A percentile compares a stretch with the other conserved stretches of the same genome.
Conservation (phyloP, 2,113 vertebrate species). For the Colistium nudipinnis region DNA sequence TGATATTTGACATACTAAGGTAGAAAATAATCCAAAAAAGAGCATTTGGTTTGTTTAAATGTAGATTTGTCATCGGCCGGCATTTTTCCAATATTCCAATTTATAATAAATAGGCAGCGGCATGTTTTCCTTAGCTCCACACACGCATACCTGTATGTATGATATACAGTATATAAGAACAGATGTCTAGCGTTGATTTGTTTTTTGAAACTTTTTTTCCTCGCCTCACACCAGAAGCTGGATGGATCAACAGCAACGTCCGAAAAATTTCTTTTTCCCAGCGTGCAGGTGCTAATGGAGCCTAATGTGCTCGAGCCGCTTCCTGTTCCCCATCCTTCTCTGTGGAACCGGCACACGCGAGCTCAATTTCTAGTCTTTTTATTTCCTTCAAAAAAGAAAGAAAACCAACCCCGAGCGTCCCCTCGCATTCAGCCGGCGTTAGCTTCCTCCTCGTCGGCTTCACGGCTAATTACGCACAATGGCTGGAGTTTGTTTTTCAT, state of each 20-base stretch:
- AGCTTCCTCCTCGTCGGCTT: constrained; percentile 68
- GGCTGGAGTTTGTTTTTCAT: constrained; percentile 12
- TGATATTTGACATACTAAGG: too few relatives aligned
- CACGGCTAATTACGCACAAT: constrained; percentile 67
- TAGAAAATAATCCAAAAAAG: too few relatives aligned
- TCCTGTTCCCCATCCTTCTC: constrained; percentile 28
- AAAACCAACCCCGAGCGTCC: too few relatives aligned
- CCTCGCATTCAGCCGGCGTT: constrained; percentile 50
- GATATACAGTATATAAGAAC: too few relatives aligned
- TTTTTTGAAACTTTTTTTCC: not conserved
- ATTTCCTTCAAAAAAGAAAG: too few relatives aligned
- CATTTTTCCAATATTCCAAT: too few relatives aligned
- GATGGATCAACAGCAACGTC: constrained; percentile 24
- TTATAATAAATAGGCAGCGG: too few relatives aligned
- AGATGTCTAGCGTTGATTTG: too few relatives aligned
- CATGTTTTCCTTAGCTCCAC: too few relatives aligned
- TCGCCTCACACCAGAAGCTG: not conserved
- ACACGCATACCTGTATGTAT: not conserved
- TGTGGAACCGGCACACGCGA: constrained; percentile 11
- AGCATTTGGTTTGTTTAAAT: too few relatives aligned
- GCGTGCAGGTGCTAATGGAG: constrained; percentile 49
- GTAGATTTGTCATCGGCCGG: too few relatives aligned
- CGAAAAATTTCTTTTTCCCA: constrained; percentile 4
- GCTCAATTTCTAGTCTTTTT: too few relatives aligned
- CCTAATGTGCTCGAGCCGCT: constrained; percentile 49